Evolutionary conservation across 1,140 invertebrate species (phyloP).

Genomic region (Hylaeus anthracinus): DNA sequence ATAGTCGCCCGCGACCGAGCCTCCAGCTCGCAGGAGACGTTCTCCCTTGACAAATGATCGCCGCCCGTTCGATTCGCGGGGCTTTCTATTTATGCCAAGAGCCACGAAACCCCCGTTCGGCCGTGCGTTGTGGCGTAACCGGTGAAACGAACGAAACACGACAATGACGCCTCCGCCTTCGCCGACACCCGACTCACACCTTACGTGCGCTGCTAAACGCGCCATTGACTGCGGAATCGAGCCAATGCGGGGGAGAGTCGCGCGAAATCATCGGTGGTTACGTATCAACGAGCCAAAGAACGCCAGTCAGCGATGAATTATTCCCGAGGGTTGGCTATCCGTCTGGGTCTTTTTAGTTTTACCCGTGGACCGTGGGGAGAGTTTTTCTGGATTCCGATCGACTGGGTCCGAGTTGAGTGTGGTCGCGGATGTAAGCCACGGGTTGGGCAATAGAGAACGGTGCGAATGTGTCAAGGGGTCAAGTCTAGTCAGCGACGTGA

Average conservation of each 20-base stretch:
- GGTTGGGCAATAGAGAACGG: too few relatives aligned
- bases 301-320: conserved; percentile 4
- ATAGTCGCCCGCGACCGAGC: conserved; percentile 46
- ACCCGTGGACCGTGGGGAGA: background rate
- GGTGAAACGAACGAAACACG: conserved; percentile 57
- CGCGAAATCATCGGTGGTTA: background rate
- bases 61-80: conserved; percentile 63
- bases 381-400: background rate
- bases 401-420: too few relatives aligned
- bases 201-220: conserved; percentile 28
- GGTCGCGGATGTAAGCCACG: too few relatives aligned
- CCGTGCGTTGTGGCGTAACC: conserved; percentile 56
- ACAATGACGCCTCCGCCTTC: conserved; percentile 65
- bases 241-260: conserved; percentile 5
- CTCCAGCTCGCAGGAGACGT: conserved; percentile 48
- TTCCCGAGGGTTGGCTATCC: background rate
- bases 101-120: conserved; percentile 8
- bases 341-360: conserved; percentile 11
- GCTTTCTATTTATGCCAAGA: conserved; percentile 56
- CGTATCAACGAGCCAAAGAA: background rate
- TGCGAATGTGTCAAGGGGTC: too few relatives aligned
- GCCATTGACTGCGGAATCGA: conserved; percentile 19
- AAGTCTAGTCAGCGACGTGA: too few relatives aligned
- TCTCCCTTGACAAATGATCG: conserved; percentile 67
- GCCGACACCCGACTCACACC: conserved; percentile 43